These are phyloP conservation scores for Rotaria macrura DNA, from an alignment of 2,888 invertebrate genomes.

Conservation along the genomic window DNA sequence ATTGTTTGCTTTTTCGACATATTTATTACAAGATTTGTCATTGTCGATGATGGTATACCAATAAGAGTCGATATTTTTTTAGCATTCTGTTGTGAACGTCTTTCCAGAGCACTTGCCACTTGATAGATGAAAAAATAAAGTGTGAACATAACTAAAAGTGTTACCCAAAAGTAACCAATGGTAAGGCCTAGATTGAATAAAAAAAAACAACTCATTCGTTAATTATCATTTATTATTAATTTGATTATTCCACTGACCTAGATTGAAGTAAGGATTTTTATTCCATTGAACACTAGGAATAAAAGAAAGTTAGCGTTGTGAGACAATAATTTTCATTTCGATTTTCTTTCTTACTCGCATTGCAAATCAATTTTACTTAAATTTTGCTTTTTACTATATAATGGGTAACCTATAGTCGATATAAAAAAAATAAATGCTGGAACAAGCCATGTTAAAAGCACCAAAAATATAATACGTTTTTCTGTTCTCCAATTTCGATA, in stretches of 20 bases:
- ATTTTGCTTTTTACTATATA: constrained; percentile 58
- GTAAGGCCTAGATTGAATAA: background rate
- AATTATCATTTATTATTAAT: background rate
- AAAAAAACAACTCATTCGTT: too few species aligned
- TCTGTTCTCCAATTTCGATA: constrained; percentile 94
- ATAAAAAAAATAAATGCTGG: constrained; percentile 90
- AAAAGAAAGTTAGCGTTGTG: too few species aligned
- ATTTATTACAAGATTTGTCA: constrained; percentile 9
- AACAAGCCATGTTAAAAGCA: constrained; percentile 87
- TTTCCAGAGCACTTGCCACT: constrained; percentile 91
- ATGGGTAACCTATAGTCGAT: constrained; percentile 97
- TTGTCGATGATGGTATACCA: background rate
- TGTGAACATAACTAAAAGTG: constrained; percentile 81
- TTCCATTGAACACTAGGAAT: constrained; percentile 2
- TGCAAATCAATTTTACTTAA: background rate
- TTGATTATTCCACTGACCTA: background rate
- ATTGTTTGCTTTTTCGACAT: background rate
- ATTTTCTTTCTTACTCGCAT: constrained; percentile 10
- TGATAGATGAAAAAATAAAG: constrained; percentile 89
- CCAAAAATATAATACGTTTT: constrained; percentile 82
- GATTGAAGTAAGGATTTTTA: background rate
- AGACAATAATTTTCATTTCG: too few species aligned
- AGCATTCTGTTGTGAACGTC: constrained; percentile 44
- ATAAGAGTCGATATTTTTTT: background rate
- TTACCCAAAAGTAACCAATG: constrained; percentile 89